Percentiles rank a stretch among this genome's conserved stretches.
Conservation (phyloP, 2,888 invertebrate species). For the Drosophila atripex region DNA sequence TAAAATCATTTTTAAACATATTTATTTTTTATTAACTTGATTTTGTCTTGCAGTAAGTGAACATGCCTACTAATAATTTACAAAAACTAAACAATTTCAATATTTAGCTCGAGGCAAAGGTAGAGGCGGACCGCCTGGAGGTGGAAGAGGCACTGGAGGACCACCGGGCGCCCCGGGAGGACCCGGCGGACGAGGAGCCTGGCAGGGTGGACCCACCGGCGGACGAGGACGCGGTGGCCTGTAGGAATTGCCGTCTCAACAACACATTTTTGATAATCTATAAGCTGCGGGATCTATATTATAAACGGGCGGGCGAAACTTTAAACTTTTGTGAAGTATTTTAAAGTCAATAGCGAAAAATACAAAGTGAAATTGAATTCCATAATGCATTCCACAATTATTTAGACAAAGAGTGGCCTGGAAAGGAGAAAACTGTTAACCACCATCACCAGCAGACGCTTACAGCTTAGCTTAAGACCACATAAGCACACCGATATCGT, state of each 20-base stretch:
- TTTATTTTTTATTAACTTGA: not conserved
- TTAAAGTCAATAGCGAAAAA: slow-evolving; percentile 27
- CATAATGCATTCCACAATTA: slow-evolving; percentile 12
- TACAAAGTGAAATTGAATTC: slow-evolving; percentile 48
- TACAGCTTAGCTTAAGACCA: slow-evolving; percentile 39
- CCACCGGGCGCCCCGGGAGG: slow-evolving; percentile 84
- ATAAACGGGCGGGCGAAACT: slow-evolving; percentile 66
- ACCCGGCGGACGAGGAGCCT: slow-evolving; percentile 85
- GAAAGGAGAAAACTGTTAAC: slow-evolving; percentile 22
- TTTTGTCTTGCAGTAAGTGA: slow-evolving; percentile 4
- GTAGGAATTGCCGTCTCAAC: slow-evolving; percentile 56
- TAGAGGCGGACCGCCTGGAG: slow-evolving; percentile 82
- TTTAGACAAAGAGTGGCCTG: slow-evolving; percentile 23
- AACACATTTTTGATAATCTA: slow-evolving; percentile 43
- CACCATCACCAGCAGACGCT: slow-evolving; percentile 56
- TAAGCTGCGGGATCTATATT: slow-evolving; percentile 62
- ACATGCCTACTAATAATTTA: not conserved
- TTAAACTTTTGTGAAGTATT: slow-evolving; percentile 41
- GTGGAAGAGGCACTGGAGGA: slow-evolving; percentile 85
- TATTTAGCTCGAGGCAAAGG: slow-evolving; percentile 66
- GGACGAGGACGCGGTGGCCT: slow-evolving; percentile 84
- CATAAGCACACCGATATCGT: slow-evolving; percentile 65
- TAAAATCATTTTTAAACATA: not conserved
- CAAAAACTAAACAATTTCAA: not conserved
- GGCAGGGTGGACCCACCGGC: slow-evolving; percentile 87